Conservation (phyloP, 2,113 vertebrate genomes). For the Seriola dumerili region DNA sequence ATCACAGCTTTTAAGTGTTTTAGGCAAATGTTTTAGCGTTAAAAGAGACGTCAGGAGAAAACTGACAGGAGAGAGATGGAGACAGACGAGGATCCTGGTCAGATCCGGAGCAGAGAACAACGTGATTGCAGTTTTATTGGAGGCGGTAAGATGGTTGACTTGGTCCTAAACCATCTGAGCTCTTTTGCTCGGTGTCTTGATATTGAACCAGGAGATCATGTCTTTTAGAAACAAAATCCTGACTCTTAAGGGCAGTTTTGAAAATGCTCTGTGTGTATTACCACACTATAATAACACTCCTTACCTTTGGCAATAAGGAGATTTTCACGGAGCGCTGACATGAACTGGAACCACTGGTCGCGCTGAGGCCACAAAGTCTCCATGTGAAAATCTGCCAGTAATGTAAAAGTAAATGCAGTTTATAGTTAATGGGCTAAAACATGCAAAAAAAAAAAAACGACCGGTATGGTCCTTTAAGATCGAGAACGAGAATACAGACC, state of each 20-base stretch:
- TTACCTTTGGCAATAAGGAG: not conserved
- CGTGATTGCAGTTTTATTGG: too few relatives aligned
- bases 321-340: not conserved
- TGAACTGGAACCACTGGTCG: not conserved
- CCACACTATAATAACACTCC: not conserved
- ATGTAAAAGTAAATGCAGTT: not conserved
- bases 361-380: not conserved
- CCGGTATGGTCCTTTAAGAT: not conserved
- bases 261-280: not conserved
- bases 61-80: too few relatives aligned
- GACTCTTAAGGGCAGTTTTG: not conserved
- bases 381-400: not conserved
- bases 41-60: not conserved
- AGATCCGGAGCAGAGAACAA: too few relatives aligned
- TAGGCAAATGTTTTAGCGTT: not conserved
- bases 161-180: too few relatives aligned
- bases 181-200: too few relatives aligned
- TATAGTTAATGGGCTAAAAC: not conserved
- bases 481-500: not conserved
- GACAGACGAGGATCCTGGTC: too few relatives aligned
- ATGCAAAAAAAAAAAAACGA: not conserved
- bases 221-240: not conserved
- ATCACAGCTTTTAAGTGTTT: not conserved
- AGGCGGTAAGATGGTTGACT: too few relatives aligned
- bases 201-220: not conserved